phyloP scores from a whole-genome alignment of 2,888 invertebrate species.

The Azorinus chamasolen region DNA sequence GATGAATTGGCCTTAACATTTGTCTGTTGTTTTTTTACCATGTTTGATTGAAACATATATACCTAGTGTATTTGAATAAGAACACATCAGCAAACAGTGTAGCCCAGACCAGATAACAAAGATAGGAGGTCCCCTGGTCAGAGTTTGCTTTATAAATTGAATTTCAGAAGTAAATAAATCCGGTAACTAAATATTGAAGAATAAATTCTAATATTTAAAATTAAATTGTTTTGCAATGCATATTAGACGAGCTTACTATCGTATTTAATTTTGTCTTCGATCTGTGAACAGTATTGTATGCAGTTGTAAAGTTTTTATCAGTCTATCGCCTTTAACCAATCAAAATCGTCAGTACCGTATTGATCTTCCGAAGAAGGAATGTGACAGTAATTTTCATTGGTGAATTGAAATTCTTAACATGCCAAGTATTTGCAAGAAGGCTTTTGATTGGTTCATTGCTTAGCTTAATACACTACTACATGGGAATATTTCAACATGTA shows the following conservation, averaged over 20 bases:
- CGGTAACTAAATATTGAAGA: not conserved
- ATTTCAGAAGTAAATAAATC: not conserved
- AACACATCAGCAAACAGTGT: too few species aligned
- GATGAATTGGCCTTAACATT: too few species aligned
- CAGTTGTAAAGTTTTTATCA: constrained; percentile 22
- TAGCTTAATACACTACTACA: constrained; percentile 16
- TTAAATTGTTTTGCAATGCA: too few species aligned
- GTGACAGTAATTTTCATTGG: constrained; percentile 59
- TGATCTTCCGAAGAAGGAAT: constrained; percentile 8
- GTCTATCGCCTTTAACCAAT: constrained; percentile 17
- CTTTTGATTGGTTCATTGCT: constrained; percentile 65
- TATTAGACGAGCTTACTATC: too few species aligned
- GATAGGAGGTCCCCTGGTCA: not conserved
- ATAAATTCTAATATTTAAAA: not conserved
- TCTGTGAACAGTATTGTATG: not conserved
- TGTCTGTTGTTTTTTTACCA: too few species aligned
- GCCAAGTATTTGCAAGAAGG: constrained; percentile 57
- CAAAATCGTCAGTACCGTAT: constrained; percentile 19
- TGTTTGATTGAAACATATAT: too few species aligned
- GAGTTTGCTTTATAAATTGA: not conserved
- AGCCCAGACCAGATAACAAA: too few species aligned
- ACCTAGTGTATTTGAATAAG: too few species aligned
- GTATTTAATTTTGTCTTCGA: not conserved
- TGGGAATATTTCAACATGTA: constrained; percentile 53
- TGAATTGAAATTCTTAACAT: constrained; percentile 65